phyloP scores from a whole-genome alignment of 2,888 invertebrate species.

The Hirtodrosophila histrioides region DNA sequence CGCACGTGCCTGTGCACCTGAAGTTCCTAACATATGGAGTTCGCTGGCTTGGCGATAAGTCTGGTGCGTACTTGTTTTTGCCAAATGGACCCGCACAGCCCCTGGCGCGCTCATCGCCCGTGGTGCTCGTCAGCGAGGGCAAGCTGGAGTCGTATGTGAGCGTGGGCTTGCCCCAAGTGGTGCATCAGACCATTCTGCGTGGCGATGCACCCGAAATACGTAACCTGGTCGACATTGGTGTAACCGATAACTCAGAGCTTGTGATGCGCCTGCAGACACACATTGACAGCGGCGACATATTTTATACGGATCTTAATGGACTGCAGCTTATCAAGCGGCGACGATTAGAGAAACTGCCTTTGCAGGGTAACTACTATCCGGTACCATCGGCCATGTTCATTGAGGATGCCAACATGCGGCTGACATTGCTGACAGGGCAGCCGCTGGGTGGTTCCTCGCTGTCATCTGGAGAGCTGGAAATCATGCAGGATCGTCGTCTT shows the following conservation, averaged over 20 bases:
- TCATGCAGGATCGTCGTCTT: constrained; percentile 97
- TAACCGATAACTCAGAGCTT: constrained; percentile 93
- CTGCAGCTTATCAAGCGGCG: constrained; percentile 95
- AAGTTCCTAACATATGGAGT: constrained; percentile 90
- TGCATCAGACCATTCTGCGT: constrained; percentile 83
- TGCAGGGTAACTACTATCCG: constrained; percentile 99
- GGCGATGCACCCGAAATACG: constrained; percentile 85
- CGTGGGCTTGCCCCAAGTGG: constrained; percentile 87
- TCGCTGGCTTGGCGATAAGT: constrained; percentile 88
- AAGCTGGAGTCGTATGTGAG: constrained; percentile 91
- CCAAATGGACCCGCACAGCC: constrained; percentile 92
- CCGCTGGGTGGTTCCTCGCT: constrained; percentile 89
- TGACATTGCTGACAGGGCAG: constrained; percentile 92
- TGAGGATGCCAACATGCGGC: constrained; percentile 89
- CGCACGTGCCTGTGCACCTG: constrained; percentile 88
- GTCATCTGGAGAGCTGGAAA: constrained; percentile 85
- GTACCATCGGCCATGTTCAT: constrained; percentile 94
- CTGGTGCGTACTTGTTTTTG: constrained; percentile 98
- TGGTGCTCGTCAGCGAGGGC: constrained; percentile 90
- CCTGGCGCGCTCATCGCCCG: constrained; percentile 86
- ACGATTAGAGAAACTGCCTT: constrained; percentile 92
- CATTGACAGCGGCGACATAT: constrained; percentile 90
- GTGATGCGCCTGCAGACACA: constrained; percentile 93
- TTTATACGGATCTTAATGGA: constrained; percentile 97
- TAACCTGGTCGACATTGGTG: constrained; percentile 88